A percentile compares a stretch with the other conserved stretches of the same genome.
Conservation (phyloP, 1,140 invertebrate genomes). For the Drosophila orosa region DNA sequence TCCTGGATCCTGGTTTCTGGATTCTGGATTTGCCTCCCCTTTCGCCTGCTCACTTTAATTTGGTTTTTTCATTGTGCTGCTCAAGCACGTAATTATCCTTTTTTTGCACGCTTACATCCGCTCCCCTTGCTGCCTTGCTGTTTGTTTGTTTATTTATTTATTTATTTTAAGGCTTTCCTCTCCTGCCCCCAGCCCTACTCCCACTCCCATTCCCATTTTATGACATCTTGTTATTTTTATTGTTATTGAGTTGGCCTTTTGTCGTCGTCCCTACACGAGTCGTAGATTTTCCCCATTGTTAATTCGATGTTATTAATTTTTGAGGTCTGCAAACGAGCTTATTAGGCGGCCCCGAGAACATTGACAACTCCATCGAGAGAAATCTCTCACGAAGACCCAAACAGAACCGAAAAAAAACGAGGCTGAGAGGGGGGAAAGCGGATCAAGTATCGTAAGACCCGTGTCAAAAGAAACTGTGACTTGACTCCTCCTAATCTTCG, state of each 20-base stretch:
- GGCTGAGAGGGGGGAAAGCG: constrained; percentile 7
- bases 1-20: background rate
- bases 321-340: constrained; percentile 63
- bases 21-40: background rate
- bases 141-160: constrained; percentile 60
- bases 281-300: constrained; percentile 47
- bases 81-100: constrained; percentile 80
- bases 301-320: constrained; percentile 69
- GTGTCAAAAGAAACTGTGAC: constrained; percentile 44
- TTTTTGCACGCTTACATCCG: constrained; percentile 41
- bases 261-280: constrained; percentile 53
- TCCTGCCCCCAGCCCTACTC: constrained; percentile 3
- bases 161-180: constrained; percentile 22
- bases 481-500: constrained; percentile 51
- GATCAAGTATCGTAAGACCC: constrained; percentile 73
- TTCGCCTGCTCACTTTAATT: constrained; percentile 65
- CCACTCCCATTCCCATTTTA: constrained; percentile 59
- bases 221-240: constrained; percentile 81
- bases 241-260: constrained; percentile 77
- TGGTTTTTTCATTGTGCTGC: constrained; percentile 48
- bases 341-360: constrained; percentile 67
- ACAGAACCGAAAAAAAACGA: background rate
- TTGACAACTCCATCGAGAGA: constrained; percentile 64
- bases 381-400: constrained; percentile 5
- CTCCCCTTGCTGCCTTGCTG: constrained; percentile 14